phyloP scores from a whole-genome alignment of 2,113 vertebrate species.

The Pogonocichla stellata region DNA sequence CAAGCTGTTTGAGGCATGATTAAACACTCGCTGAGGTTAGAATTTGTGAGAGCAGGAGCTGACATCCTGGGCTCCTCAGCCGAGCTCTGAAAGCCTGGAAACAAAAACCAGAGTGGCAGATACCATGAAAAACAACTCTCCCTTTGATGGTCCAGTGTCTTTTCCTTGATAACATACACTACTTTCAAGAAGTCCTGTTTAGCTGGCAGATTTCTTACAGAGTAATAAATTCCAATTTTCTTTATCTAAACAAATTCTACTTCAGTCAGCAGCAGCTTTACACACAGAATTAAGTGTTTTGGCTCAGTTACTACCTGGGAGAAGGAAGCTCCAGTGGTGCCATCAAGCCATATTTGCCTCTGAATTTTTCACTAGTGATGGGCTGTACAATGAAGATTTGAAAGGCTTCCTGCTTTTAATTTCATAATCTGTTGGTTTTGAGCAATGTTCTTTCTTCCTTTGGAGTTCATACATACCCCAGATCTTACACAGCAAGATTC shows the following conservation, averaged over 20 bases:
- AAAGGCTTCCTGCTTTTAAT: constrained; percentile 12
- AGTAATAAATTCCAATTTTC: not conserved
- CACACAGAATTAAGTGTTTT: not conserved
- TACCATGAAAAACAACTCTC: not conserved
- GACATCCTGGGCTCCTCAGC: not conserved
- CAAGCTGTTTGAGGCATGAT: not conserved
- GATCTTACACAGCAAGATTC: not conserved
- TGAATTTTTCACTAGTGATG: not conserved
- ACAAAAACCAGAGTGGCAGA: not conserved
- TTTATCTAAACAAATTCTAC: not conserved
- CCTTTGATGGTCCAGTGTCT: not conserved
- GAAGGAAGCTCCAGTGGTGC: not conserved
- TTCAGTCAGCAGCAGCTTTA: not conserved
- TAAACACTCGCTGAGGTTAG: not conserved
- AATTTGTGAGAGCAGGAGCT: not conserved
- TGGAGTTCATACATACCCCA: not conserved
- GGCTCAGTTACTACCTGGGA: not conserved
- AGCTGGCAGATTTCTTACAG: not conserved
- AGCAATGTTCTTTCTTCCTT: not conserved
- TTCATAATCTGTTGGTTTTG: not conserved
- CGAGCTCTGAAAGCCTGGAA: not conserved
- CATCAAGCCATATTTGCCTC: not conserved
- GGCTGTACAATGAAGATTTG: not conserved
- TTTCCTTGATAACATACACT: not conserved
- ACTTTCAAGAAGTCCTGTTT: not conserved